Conservation (phyloP, 1,140 invertebrate species). For the Heliconius himera region DNA sequence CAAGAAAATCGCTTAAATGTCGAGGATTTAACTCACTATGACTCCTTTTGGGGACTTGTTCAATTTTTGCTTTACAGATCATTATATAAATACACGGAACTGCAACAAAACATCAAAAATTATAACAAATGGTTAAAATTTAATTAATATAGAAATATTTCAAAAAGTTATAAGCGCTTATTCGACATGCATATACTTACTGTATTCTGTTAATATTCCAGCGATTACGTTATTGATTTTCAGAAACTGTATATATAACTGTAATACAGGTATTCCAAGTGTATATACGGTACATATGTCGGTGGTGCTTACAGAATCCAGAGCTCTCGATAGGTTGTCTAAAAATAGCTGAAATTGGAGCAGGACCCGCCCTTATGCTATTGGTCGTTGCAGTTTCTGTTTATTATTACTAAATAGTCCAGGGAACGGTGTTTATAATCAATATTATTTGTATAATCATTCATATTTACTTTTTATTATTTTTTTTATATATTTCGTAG, state of each 20-base stretch:
- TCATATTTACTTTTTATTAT: neutral
- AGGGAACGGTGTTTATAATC: neutral
- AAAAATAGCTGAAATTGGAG: constrained; percentile 20
- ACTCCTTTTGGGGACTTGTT: too few relatives aligned
- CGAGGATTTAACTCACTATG: too few relatives aligned
- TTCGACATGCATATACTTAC: too few relatives aligned
- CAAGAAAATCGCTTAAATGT: too few relatives aligned
- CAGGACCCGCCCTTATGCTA: neutral
- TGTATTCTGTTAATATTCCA: neutral
- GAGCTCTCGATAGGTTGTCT: constrained; percentile 13
- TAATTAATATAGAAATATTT: too few relatives aligned
- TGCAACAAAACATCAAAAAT: too few relatives aligned
- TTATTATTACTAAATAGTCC: neutral
- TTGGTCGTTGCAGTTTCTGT: constrained; percentile 10
- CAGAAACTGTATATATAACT: neutral
- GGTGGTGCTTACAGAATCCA: neutral
- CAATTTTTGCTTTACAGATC: too few relatives aligned
- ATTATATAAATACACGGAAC: too few relatives aligned
- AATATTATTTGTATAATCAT: neutral
- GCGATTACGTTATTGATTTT: neutral
- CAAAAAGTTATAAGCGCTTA: too few relatives aligned
- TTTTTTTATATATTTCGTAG: neutral
- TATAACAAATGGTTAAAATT: too few relatives aligned
- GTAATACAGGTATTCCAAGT: neutral
- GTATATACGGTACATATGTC: neutral